Base-by-base conservation (phyloP, 1,140 invertebrate genomes). In the Onthophagus taurus region DNA sequence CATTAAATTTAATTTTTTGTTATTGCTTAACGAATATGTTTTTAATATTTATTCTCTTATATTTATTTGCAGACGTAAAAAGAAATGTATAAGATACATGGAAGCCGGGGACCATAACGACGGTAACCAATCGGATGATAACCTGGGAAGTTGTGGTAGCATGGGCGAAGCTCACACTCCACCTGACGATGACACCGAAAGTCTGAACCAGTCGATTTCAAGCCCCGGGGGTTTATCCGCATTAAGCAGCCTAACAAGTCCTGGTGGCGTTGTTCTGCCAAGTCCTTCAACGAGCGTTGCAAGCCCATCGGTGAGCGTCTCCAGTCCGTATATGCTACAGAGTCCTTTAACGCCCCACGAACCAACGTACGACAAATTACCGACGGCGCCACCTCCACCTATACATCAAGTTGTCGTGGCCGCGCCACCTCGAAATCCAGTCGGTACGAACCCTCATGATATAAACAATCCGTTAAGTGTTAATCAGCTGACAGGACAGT, bases 41-140 rank as follows among this genome's bases (percentile, higher is more conserved):
- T n/a, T n/a, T n/a, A n/a, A n/a, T n/a, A n/a, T n/a, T n/a, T n/a
- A n/a, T n/a, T n/a, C n/a, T n/a, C n/a, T n/a, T 7, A 26, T 41
- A 6, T 41, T 57, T 35, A 52, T 60, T 78, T 81, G 20, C 75
- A 96, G 92, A 75, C 87, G 92, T 75, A 97, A 97, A 79, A 97
- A 97, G 75, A 96, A 95, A 74, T 97, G 92, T 76, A 89, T 95
- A 66, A 83, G 91, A 49, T 95, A 94, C 71, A 84, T 91, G 80
- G 83, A 78, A 72, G 77, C 77, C 64, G 72, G 82, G 57, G 72
- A 83, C 62, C 68, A 77, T 61, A 71, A 76, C 61, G 77, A 77
- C 54, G 78, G 80, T 53, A 85, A 87, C 55, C 77, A 78, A 49
- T 83, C 80, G 44, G 82, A 85, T 59, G 85, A 89, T 50, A 85